Evolutionary conservation across 2,888 invertebrate genomes (phyloP), one percentile per base, ranked within the genome.

Genomic region (Caenorhabditis sp.): DNA sequence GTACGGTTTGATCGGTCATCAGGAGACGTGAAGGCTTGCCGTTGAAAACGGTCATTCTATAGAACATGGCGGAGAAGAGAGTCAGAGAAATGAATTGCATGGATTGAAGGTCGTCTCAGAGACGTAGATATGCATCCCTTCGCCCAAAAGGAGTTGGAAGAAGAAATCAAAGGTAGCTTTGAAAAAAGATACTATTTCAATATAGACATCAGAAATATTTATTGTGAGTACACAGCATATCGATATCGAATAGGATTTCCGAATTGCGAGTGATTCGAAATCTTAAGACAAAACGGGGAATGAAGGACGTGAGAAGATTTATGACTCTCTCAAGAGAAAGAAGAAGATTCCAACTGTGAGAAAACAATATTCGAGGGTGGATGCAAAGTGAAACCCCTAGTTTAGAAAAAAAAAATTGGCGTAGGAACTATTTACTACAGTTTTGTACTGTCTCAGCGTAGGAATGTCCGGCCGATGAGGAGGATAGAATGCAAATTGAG

Each of bases 121-220:
- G 67, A 60, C 47, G 65, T 65, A 60, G 74, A 65, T 67, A 74
- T 74, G 65, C 74, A 67, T 67, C 67, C 74, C 37, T 51, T 58
- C 65, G 65, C 62, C 47, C 24, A 24, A 32, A 37, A 51, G 28
- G 47, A 32, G 40, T 55, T 62, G 51, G 47, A 47, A 40, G 13
- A 40, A 40, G 40, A 13, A 13, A 13, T 11, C 13, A 13, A 40
- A 40, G n/a, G n/a, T n/a, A n/a, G n/a, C n/a, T n/a, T n/a, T n/a
- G n/a, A n/a, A n/a, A n/a, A n/a, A n/a, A n/a, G n/a, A n/a, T n/a
- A n/a, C n/a, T n/a, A n/a, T n/a, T n/a, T n/a, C n/a, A n/a, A n/a
- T n/a, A 40, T 13, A 40, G 40, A 40, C 40, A 11, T 40, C 11
- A 13, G 40, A 9, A 32, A 32, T 32, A 32, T 40, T 40, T 40